Conservation (phyloP, 2,797 vertebrate genomes). For the Sternotherus odoratus region DNA sequence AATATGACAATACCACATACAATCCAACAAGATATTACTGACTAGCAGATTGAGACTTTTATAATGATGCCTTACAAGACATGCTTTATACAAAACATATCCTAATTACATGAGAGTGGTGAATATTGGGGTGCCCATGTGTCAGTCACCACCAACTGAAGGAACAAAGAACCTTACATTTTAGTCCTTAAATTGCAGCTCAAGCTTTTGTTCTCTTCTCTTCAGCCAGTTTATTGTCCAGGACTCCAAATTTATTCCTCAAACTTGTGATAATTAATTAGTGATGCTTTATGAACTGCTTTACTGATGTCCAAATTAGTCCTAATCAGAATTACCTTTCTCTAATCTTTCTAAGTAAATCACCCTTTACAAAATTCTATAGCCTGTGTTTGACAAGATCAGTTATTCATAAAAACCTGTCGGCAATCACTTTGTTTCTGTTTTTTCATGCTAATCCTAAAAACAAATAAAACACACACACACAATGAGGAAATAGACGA, state of each 20-base stretch:
- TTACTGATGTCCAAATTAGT: conserved; percentile 6
- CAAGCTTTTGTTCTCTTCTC: conserved; percentile 3
- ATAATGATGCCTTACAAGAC: too few relatives aligned
- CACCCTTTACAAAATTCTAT: neutral
- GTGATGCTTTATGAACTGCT: neutral
- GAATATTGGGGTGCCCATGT: too few relatives aligned
- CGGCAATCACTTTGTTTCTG: neutral
- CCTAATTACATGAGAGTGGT: too few relatives aligned
- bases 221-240: neutral
- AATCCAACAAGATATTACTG: too few relatives aligned
- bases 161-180: neutral
- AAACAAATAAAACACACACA: neutral
- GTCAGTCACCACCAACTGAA: neutral
- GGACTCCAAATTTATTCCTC: conserved; percentile 39
- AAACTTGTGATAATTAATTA: neutral
- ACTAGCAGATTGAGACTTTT: too few relatives aligned
- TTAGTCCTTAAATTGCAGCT: neutral
- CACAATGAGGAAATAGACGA: neutral
- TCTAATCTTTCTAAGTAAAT: conserved; percentile 13
- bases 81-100: too few relatives aligned
- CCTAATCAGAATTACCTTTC: conserved; percentile 28
- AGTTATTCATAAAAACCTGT: conserved; percentile 2
- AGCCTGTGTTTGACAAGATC: neutral
- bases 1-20: too few relatives aligned
- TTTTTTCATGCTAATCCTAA: neutral